phyloP scores from a whole-genome alignment of 2,797 vertebrate species.

The Pogonophryne albipinna region DNA sequence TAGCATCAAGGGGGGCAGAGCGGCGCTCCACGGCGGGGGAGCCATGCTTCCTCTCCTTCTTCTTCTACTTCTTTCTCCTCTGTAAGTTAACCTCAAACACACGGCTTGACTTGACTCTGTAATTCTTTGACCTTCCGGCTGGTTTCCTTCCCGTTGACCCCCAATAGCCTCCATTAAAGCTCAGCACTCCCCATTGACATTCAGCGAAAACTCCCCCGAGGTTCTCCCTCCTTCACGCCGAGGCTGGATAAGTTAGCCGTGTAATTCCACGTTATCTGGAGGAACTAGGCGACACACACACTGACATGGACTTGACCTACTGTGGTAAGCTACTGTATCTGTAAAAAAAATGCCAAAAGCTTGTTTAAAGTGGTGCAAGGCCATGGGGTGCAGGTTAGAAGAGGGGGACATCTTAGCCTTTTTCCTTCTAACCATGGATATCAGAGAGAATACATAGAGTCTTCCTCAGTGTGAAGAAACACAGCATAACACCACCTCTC shows the following conservation, averaged over 20 bases:
- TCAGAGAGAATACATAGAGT: no score
- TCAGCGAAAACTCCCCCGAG: slow-evolving; percentile 56
- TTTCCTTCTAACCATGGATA: no score
- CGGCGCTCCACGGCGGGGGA: slow-evolving; percentile 38
- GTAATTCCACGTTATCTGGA: slow-evolving; percentile 66
- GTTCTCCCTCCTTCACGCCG: slow-evolving; percentile 50
- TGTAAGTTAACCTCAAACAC: slow-evolving; percentile 55
- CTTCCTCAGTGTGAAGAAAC: no score
- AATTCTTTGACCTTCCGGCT: slow-evolving; percentile 65
- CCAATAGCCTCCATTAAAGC: slow-evolving; percentile 57
- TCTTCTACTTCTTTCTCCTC: slow-evolving; percentile 34
- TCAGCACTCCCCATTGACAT: slow-evolving; percentile 51
- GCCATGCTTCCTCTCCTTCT: slow-evolving; percentile 42
- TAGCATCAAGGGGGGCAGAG: slow-evolving; percentile 80
- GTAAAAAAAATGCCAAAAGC: slow-evolving; percentile 7
- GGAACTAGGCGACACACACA: slow-evolving; percentile 21
- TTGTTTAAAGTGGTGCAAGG: neutral
- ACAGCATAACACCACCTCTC: no score
- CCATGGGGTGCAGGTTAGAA: neutral
- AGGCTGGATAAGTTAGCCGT: slow-evolving; percentile 43
- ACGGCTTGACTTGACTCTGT: slow-evolving; percentile 40
- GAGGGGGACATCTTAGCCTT: neutral
- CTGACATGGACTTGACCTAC: slow-evolving; percentile 43
- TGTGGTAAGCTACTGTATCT: slow-evolving; percentile 43
- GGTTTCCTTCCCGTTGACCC: slow-evolving; percentile 42